Conservation (phyloP, 1,140 invertebrate genomes). For the Drosophila burlai region DNA sequence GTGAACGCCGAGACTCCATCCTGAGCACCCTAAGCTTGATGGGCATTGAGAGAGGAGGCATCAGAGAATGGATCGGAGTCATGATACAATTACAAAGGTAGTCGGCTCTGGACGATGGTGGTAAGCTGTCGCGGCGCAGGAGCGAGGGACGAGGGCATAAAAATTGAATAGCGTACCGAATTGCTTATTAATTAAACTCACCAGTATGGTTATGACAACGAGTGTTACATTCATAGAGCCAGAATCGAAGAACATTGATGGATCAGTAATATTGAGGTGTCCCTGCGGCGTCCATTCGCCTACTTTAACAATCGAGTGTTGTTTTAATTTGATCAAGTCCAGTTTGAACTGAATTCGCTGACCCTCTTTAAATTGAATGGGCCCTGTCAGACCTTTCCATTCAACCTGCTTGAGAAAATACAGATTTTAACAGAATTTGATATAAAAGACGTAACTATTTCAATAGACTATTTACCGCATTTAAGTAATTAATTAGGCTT, state of each 20-base stretch:
- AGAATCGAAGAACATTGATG: constrained; percentile 93
- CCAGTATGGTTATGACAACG: constrained; percentile 81
- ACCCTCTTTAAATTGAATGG: constrained; percentile 95
- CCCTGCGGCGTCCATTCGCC: constrained; percentile 92
- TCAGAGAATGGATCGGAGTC: no score
- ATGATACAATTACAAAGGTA: no score
- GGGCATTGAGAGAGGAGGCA: no score
- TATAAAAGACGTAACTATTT: background rate
- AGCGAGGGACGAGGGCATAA: no score
- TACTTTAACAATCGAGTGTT: constrained; percentile 89
- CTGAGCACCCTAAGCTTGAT: no score
- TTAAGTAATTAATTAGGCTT: constrained; percentile 96
- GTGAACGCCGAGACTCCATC: no score
- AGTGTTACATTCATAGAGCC: constrained; percentile 94
- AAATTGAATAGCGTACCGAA: no score
- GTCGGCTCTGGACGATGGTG: no score
- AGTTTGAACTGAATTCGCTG: constrained; percentile 93
- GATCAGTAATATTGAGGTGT: constrained; percentile 93
- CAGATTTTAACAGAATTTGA: background rate
- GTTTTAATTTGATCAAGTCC: constrained; percentile 93
- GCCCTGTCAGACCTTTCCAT: constrained; percentile 93
- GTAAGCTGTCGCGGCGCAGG: no score
- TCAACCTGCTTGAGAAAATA: constrained; percentile 62
- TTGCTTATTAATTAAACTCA: background rate
- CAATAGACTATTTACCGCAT: constrained; percentile 88